Evolutionary conservation across 1,140 invertebrate species (phyloP), one percentile per base, ranked within the genome.

Genomic region (Drosophila novamexicana): DNA sequence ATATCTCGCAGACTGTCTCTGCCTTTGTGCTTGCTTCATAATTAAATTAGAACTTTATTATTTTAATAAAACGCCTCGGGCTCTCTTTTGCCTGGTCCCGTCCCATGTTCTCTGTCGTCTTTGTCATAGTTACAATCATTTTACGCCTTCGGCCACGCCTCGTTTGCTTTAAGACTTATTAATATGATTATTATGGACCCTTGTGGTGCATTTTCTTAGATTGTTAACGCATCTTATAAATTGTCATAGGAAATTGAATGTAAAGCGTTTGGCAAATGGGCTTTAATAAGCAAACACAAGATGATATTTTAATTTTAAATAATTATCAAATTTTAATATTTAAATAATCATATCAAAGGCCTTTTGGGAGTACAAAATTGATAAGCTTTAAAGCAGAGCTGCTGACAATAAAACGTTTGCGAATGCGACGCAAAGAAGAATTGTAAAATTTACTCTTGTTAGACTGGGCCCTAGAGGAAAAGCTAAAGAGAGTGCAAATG

Each of bases 1-100:
- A n/a, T 45, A 42, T 47, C 42, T 62, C 37, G 36, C 63, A 18
- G 22, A 10, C 44, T 45, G 54, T 40, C 49, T 18, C 16, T 18
- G 44, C 49, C 71, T 75, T 75, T 75, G 67, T 63, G 50, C 53
- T 71, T 53, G 45, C 57, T 72, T 65, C 77, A 80, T 88, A 88
- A 88, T 88, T 88, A 89, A 88, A 88, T 88, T 88, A 88, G 77
- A 88, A 88, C 84, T 89, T 88, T 88, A 88, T 88, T 88, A 89
- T 88, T 88, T 89, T 88, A 83, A 88, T 89, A 88, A 88, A 88
- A 72, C 69, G 84, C 70, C 77, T 75, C 66, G 66, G 81, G 83
- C 58, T 69, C 68, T 68, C 71, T 56, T 73, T 54, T 73, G 75
- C 63, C 61, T 61, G 52, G 29, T 29, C 14, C 45, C 12, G 12